These are phyloP conservation scores for Chionodraco myersi DNA, from an alignment of 2,113 vertebrate genomes.

Conservation along the genomic window DNA sequence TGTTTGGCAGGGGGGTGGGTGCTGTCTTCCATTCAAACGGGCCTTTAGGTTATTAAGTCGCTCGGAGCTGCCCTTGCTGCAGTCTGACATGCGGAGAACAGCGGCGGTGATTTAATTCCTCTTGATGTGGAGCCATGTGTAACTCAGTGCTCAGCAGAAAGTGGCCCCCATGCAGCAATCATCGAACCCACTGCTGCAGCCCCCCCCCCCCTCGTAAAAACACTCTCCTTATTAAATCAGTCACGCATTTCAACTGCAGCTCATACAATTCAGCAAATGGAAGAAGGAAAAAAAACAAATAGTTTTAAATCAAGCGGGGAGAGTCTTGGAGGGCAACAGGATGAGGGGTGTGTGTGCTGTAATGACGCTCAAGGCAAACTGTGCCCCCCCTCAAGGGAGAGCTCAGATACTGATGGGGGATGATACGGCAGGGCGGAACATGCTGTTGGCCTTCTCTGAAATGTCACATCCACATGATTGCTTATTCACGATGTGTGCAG, in stretches of 20 bases:
- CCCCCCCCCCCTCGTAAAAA: conserved; percentile 43
- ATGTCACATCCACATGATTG: conserved; percentile 49
- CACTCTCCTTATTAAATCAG: conserved; percentile 72
- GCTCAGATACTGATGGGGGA: neutral
- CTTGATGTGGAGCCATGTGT: conserved; percentile 72
- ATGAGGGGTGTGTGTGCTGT: conserved; percentile 25
- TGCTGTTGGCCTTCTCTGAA: conserved; percentile 51
- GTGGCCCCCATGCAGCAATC: conserved; percentile 66
- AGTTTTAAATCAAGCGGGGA: conserved; percentile 53
- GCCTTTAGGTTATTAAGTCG: conserved; percentile 54
- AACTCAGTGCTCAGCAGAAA: conserved; percentile 78
- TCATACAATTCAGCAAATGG: conserved; percentile 62
- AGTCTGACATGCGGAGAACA: conserved; percentile 62
- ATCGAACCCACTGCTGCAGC: conserved; percentile 49
- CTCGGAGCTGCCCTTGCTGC: conserved; percentile 56
- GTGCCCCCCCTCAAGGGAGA: conserved; percentile 3
- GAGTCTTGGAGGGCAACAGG: conserved; percentile 29
- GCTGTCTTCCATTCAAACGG: conserved; percentile 37
- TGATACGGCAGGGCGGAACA: conserved; percentile 32
- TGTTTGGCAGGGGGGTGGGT: neutral
- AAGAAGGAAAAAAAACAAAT: neutral
- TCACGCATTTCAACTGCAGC: conserved; percentile 64
- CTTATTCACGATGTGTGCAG: conserved; percentile 28
- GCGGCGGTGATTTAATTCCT: conserved; percentile 74
- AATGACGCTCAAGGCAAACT: conserved; percentile 55